Conservation (phyloP, 2,888 invertebrate genomes). For the Tetragonula carbonaria region DNA sequence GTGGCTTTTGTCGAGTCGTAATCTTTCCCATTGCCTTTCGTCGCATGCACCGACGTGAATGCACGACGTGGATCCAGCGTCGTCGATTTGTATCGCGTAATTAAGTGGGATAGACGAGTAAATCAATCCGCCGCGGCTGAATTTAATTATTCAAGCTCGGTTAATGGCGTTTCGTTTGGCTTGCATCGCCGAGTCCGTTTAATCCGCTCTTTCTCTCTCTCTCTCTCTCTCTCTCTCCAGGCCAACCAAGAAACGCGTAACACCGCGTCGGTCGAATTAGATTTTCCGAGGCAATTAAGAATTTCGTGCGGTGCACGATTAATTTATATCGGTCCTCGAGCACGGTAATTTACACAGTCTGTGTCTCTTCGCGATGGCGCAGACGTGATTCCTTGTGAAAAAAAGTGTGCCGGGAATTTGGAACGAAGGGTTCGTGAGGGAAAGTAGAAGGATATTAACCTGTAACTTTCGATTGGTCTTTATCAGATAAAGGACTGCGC, state of each 20-base stretch:
- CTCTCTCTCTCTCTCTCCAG: too few species aligned
- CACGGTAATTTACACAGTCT: neutral
- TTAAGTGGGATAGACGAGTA: conserved; percentile 46
- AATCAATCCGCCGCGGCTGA: conserved; percentile 26
- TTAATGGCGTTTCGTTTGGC: conserved; percentile 13
- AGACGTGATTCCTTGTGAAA: neutral
- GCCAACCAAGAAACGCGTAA: neutral
- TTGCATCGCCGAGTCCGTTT: conserved; percentile 13
- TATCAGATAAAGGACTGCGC: too few species aligned
- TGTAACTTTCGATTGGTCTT: too few species aligned
- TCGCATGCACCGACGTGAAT: neutral
- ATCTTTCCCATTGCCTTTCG: conserved; percentile 42
- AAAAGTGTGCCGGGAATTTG: neutral
- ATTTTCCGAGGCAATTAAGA: conserved; percentile 20
- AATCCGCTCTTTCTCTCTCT: conserved; percentile 5
- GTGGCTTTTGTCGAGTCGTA: conserved; percentile 42
- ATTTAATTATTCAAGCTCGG: conserved; percentile 44
- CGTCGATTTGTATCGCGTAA: conserved; percentile 20
- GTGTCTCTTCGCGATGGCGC: neutral
- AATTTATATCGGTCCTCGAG: conserved; percentile 10
- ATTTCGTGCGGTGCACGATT: conserved; percentile 13
- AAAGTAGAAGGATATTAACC: too few species aligned
- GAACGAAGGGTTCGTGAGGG: neutral
- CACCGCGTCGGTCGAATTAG: neutral
- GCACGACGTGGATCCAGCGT: neutral